These are phyloP conservation scores for Holotrichia oblita DNA, from an alignment of 1,140 invertebrate genomes.

Conservation along the genomic window DNA sequence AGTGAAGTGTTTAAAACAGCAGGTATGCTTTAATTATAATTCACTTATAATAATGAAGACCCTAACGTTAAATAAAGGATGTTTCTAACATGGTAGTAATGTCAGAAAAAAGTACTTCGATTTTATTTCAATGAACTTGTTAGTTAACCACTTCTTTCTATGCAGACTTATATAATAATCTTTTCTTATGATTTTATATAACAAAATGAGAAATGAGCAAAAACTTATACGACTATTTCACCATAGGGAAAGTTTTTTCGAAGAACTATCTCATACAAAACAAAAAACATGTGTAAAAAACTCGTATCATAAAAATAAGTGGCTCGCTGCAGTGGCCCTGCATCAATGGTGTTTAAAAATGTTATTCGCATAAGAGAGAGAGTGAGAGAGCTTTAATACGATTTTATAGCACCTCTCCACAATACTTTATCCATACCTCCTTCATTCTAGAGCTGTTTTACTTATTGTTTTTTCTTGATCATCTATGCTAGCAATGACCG, in stretches of 20 bases:
- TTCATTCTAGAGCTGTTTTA: conserved; percentile 27
- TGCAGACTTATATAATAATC: conserved; percentile 2
- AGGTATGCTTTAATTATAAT: no score
- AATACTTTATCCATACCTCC: background rate
- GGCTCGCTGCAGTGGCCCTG: conserved; percentile 3
- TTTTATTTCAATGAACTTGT: no score
- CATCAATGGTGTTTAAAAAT: conserved; percentile 28
- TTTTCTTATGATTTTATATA: background rate
- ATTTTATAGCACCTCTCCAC: background rate
- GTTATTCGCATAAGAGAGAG: background rate
- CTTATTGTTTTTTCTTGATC: conserved; percentile 23
- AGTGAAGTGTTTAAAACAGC: no score
- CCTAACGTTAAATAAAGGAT: no score
- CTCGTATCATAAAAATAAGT: conserved; percentile 33
- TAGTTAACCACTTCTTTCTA: background rate
- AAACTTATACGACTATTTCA: conserved; percentile 9
- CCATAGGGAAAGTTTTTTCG: background rate
- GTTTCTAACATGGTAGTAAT: no score
- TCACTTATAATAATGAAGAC: no score
- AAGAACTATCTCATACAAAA: conserved; percentile 13
- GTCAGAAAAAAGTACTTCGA: no score
- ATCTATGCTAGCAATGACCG: conserved; percentile 16
- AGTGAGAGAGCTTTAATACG: background rate
- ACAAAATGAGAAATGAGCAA: conserved; percentile 1
- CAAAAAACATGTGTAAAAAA: conserved; percentile 21